phyloP scores from a whole-genome alignment of 2,888 invertebrate genomes.

The Trichacis sp. region DNA sequence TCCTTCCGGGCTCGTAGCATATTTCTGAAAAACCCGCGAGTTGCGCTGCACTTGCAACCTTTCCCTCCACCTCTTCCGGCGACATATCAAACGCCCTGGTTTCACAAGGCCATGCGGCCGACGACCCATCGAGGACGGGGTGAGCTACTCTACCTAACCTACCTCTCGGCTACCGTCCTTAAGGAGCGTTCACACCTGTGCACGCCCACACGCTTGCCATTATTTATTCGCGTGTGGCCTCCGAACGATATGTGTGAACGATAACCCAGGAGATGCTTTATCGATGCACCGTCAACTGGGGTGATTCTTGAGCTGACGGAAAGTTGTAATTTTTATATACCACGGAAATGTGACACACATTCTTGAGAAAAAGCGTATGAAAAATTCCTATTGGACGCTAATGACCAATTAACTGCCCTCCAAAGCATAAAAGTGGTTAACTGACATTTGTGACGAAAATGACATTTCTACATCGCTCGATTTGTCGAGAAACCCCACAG shows the following conservation, averaged over 20 bases:
- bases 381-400: no score
- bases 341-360: no score
- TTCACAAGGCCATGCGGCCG: constrained; percentile 56
- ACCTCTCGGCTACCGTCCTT: constrained; percentile 46
- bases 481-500: no score
- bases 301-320: no score
- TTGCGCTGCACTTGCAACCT: constrained; percentile 18
- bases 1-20: not conserved
- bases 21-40: not conserved
- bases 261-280: constrained; percentile 28
- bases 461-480: no score
- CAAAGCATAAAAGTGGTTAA: no score
- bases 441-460: no score
- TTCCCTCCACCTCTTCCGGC: constrained; percentile 27
- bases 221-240: constrained; percentile 55
- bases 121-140: constrained; percentile 63
- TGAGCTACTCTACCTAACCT: constrained; percentile 51
- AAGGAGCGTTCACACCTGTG: constrained; percentile 53
- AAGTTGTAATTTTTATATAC: no score
- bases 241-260: constrained; percentile 41
- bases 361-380: no score
- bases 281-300: no score
- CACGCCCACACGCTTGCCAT: constrained; percentile 43
- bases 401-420: no score
- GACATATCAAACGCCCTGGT: constrained; percentile 48